Conservation (phyloP, 2,113 vertebrate genomes). For the Lichenostomus cassidix region DNA sequence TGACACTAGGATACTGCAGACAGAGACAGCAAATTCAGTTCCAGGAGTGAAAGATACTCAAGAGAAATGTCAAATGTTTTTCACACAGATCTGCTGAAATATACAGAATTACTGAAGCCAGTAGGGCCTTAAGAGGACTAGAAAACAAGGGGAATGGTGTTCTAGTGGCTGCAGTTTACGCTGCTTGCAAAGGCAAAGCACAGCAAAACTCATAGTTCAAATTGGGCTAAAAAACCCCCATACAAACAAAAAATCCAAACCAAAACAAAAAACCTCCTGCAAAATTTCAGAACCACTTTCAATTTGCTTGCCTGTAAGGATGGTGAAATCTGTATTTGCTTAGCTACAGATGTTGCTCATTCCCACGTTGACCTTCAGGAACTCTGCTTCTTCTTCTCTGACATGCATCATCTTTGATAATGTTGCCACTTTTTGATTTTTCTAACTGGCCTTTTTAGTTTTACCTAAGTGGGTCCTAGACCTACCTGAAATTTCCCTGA, state of each 20-base stretch:
- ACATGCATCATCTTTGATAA: background rate
- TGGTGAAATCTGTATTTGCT: background rate
- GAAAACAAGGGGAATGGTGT: background rate
- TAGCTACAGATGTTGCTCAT: background rate
- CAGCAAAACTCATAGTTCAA: background rate
- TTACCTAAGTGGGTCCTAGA: background rate
- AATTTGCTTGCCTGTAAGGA: background rate
- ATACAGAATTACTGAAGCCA: background rate
- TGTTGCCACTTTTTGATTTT: accelerated
- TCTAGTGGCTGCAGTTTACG: background rate
- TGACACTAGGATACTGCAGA: background rate
- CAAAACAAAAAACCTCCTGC: background rate
- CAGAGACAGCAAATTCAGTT: background rate
- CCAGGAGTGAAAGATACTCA: background rate
- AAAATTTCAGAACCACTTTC: background rate
- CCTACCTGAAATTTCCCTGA: background rate
- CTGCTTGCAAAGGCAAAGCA: background rate
- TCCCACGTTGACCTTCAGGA: background rate
- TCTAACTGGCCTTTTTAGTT: background rate
- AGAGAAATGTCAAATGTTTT: background rate
- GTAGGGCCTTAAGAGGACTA: background rate
- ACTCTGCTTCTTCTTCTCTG: background rate
- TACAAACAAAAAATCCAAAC: background rate
- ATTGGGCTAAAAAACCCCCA: background rate
- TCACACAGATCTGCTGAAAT: background rate